Conservation (phyloP, 2,113 vertebrate species). For the Ammodytes marinus region DNA sequence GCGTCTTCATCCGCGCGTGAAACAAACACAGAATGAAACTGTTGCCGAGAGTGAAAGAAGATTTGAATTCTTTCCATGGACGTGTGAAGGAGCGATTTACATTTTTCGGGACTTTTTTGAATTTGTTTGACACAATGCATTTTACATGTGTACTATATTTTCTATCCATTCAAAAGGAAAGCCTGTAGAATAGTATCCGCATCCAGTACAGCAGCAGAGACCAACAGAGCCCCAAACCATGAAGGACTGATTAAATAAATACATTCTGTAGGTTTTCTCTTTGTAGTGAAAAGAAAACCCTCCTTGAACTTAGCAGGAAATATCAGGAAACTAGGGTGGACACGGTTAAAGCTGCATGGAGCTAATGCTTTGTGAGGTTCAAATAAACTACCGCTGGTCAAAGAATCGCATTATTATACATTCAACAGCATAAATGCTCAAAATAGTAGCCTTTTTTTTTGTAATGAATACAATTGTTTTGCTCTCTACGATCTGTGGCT, state of each 20-base stretch:
- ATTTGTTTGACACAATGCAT: slow-evolving; percentile 32
- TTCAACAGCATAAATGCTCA: background rate
- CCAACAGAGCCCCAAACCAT: background rate
- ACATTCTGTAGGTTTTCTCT: background rate
- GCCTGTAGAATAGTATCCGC: background rate
- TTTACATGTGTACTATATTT: slow-evolving; percentile 35
- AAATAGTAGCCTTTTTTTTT: background rate
- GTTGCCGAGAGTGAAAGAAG: slow-evolving; percentile 50
- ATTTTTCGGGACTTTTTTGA: background rate
- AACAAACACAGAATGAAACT: slow-evolving; percentile 63
- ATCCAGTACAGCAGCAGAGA: background rate
- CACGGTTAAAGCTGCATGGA: slow-evolving; percentile 7
- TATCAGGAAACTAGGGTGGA: slow-evolving; percentile 23
- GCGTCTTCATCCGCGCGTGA: slow-evolving; percentile 71
- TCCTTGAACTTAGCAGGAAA: slow-evolving; percentile 15
- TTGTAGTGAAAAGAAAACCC: slow-evolving; percentile 18
- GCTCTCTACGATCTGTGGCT: background rate
- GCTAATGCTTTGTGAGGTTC: slow-evolving; percentile 30
- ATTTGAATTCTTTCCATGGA: slow-evolving; percentile 65
- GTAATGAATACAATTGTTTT: background rate
- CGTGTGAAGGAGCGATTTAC: slow-evolving; percentile 19
- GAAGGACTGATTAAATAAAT: background rate
- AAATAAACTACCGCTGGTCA: slow-evolving; percentile 28
- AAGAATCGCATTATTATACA: slow-evolving; percentile 15
- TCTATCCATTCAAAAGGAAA: slow-evolving; percentile 10